A percentile compares a stretch with the other conserved stretches of the same genome.
Evolutionary conservation across 1,140 invertebrate genomes (phyloP).

Genomic region (Hestina assimilis): DNA sequence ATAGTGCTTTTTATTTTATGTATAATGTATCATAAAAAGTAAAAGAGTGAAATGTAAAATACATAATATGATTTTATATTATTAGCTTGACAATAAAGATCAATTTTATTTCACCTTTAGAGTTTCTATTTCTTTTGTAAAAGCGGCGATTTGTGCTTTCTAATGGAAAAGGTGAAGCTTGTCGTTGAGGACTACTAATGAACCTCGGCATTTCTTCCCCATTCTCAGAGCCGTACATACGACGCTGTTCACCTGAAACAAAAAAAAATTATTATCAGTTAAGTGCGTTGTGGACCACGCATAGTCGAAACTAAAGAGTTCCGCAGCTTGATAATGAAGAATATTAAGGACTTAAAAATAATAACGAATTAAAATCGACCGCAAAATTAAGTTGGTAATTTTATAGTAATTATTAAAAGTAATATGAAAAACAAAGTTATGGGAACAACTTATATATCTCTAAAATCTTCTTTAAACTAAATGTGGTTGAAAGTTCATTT

Average conservation of each 20-base stretch:
- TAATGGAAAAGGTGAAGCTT: constrained; percentile 83
- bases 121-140: constrained; percentile 73
- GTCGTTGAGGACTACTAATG: constrained; percentile 78
- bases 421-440: too few relatives aligned
- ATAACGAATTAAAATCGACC: too few relatives aligned
- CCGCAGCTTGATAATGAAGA: neutral
- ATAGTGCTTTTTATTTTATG: constrained; percentile 16
- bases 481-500: too few relatives aligned
- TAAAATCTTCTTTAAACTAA: too few relatives aligned
- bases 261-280: neutral
- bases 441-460: too few relatives aligned
- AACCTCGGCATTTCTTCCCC: constrained; percentile 58
- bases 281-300: neutral
- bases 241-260: constrained; percentile 61
- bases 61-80: neutral
- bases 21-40: too few relatives aligned
- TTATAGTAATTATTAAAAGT: too few relatives aligned
- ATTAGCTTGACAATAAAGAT: too few relatives aligned
- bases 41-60: neutral
- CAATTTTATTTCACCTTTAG: too few relatives aligned
- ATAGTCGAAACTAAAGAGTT: neutral
- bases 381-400: too few relatives aligned
- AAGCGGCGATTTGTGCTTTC: constrained; percentile 82
- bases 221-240: constrained; percentile 63
- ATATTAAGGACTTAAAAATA: too few relatives aligned